A percentile compares a stretch with the other conserved stretches of the same genome.
phyloP scores from a whole-genome alignment of 2,797 vertebrate genomes.

The Pipistrellus nathusii region DNA sequence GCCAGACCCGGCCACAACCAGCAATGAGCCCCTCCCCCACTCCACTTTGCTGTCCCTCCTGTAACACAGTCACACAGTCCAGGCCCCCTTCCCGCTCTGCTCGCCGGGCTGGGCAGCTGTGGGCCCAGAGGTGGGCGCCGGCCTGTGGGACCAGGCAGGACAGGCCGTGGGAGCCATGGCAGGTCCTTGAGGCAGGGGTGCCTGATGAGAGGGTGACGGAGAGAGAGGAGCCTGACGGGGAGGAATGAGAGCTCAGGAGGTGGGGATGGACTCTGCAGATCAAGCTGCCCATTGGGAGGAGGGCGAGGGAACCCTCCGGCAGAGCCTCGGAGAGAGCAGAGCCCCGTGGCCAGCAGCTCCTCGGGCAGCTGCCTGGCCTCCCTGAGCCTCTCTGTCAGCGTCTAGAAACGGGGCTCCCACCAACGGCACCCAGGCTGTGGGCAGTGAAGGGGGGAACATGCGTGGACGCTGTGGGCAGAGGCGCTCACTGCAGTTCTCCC shows the following conservation, averaged over 20 bases:
- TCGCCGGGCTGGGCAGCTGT: neutral
- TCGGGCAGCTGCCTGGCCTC: fast-evolving
- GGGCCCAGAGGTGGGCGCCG: neutral
- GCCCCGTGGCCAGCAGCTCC: neutral
- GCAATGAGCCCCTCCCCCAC: fast-evolving
- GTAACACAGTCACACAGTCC: fast-evolving
- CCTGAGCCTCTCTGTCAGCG: neutral
- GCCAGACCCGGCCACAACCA: neutral
- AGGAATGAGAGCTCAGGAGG: neutral
- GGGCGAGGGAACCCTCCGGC: neutral
- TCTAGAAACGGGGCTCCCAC: neutral
- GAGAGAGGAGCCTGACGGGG: neutral
- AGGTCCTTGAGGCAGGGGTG: neutral
- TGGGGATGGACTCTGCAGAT: neutral
- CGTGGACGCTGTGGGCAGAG: neutral
- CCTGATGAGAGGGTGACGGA: neutral
- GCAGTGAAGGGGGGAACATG: neutral
- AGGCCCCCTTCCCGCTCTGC: neutral
- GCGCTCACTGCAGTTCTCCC: neutral
- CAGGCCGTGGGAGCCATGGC: neutral
- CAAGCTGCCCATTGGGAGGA: neutral
- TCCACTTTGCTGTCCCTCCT: neutral
- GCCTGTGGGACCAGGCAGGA: neutral
- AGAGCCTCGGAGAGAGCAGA: neutral
- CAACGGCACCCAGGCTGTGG: neutral